Evolutionary conservation across 1,140 invertebrate species (phyloP).

Genomic region (Aporrectodea caliginosa): DNA sequence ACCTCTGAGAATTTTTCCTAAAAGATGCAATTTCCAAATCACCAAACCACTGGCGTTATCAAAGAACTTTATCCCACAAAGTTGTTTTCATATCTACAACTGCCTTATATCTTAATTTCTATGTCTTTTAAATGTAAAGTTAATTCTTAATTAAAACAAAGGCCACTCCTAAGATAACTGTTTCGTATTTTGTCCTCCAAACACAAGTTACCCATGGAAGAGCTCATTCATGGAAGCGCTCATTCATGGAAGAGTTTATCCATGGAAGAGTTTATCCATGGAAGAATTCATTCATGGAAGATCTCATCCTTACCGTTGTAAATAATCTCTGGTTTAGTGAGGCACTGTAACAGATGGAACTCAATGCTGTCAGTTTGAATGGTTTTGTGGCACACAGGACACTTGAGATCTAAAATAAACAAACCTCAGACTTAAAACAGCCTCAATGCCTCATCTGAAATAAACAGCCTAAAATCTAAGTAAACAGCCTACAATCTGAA

Average conservation of each 20-base stretch:
- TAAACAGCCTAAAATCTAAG: background rate
- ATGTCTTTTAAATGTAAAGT: no score
- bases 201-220: no score
- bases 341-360: slow-evolving; percentile 97
- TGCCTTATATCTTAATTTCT: no score
- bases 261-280: background rate
- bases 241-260: background rate
- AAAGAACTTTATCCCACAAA: no score
- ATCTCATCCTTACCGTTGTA: slow-evolving; percentile 79
- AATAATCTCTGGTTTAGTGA: slow-evolving; percentile 94
- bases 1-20: no score
- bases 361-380: slow-evolving; percentile 95
- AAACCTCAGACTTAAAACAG: background rate
- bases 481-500: background rate
- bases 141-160: no score
- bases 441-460: background rate
- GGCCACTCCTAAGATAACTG: no score
- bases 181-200: no score
- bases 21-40: no score
- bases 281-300: background rate
- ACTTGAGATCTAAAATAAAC: slow-evolving; percentile 57
- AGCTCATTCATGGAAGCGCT: no score
- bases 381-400: slow-evolving; percentile 96
- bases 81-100: no score
- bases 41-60: no score